These are phyloP conservation scores for Morone chrysops DNA, from an alignment of 2,113 vertebrate genomes.

Conservation along the genomic window DNA sequence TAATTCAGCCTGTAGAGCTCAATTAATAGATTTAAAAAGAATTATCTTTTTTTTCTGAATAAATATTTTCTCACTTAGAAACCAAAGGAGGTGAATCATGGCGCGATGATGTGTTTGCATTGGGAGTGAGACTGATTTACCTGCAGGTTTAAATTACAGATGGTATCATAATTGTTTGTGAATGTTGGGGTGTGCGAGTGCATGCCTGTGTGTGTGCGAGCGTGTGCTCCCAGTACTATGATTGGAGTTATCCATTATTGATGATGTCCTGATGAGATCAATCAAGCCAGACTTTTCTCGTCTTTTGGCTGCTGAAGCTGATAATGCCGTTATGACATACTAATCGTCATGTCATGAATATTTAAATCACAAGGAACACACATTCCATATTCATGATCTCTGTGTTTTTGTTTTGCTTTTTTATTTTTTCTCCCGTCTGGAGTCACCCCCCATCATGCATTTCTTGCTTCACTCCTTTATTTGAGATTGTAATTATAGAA, in stretches of 20 bases:
- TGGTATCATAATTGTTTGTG: conserved; percentile 74
- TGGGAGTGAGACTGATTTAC: conserved; percentile 64
- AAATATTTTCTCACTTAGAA: conserved; percentile 65
- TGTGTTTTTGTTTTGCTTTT: conserved; percentile 77
- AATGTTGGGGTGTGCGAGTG: conserved; percentile 37
- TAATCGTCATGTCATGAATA: conserved; percentile 84
- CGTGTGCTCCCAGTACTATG: conserved; percentile 62
- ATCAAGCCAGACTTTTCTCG: conserved; percentile 77
- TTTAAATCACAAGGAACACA: conserved; percentile 77
- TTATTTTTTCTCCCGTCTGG: conserved; percentile 40
- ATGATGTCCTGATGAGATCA: conserved; percentile 86
- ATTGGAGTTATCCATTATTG: conserved; percentile 85
- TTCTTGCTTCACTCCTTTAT: conserved; percentile 48
- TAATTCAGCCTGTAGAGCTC: conserved; percentile 32
- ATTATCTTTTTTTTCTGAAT: conserved; percentile 51
- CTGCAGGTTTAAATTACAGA: conserved; percentile 72
- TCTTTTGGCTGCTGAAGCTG: conserved; percentile 76
- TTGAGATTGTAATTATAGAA: conserved; percentile 49
- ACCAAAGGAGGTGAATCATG: conserved; percentile 46
- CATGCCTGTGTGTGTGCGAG: conserved; percentile 37
- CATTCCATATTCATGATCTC: conserved; percentile 82
- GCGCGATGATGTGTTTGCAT: conserved; percentile 54
- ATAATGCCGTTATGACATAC: conserved; percentile 81
- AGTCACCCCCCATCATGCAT: conserved; percentile 55
- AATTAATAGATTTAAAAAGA: conserved; percentile 58